phyloP scores from a whole-genome alignment of 2,888 invertebrate species.

The Masnerella sp. region DNA sequence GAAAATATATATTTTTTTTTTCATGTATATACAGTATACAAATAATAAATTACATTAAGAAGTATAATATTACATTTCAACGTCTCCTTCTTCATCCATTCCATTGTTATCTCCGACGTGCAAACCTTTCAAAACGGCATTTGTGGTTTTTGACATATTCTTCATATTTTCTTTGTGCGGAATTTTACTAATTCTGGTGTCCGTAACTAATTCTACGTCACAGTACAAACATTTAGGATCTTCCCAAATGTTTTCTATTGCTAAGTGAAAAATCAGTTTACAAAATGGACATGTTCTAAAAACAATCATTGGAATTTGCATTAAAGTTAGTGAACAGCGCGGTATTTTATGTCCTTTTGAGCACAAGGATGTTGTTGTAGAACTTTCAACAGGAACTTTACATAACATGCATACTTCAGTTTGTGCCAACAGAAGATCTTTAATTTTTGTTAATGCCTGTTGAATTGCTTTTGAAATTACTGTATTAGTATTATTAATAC shows the following conservation, averaged over 20 bases:
- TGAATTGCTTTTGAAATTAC: constrained; percentile 51
- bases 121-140: constrained; percentile 13
- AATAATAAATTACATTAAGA: neutral
- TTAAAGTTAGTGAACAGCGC: constrained; percentile 71
- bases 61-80: constrained; percentile 5
- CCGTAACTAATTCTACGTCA: constrained; percentile 68
- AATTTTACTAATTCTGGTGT: constrained; percentile 53
- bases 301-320: constrained; percentile 68
- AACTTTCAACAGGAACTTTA: constrained; percentile 66
- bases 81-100: constrained; percentile 52
- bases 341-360: constrained; percentile 71
- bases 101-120: constrained; percentile 28
- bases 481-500: constrained; percentile 66
- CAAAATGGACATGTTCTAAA: constrained; percentile 71
- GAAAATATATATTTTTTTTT: too few relatives aligned
- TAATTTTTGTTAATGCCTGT: constrained; percentile 61
- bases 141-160: constrained; percentile 46
- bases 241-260: constrained; percentile 64
- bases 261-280: constrained; percentile 70
- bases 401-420: constrained; percentile 71
- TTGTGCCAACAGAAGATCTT: constrained; percentile 45
- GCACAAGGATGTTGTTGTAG: constrained; percentile 68
- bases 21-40: too few relatives aligned
- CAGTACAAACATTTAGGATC: constrained; percentile 71
- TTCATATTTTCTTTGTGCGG: constrained; percentile 30